Conservation (phyloP, 2,888 invertebrate species). For the Flabesymbios commensalis region DNA sequence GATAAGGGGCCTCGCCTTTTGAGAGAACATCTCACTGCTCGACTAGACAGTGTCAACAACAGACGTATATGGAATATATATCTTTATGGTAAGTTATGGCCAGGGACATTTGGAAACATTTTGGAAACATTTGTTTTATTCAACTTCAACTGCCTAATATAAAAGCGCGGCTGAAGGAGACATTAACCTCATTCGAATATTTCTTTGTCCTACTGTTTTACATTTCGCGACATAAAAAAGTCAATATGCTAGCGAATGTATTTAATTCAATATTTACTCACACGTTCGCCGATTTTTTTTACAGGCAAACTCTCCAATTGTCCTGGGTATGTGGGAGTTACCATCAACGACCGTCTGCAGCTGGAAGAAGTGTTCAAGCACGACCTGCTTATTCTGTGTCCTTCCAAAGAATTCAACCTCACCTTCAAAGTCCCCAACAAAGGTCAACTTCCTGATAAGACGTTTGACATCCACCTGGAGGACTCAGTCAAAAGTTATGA, state of each 20-base stretch:
- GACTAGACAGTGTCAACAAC: conserved; percentile 17
- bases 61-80: conserved; percentile 32
- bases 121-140: too few species aligned
- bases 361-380: conserved; percentile 38
- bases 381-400: conserved; percentile 52
- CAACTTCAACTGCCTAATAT: too few species aligned
- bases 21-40: conserved; percentile 25
- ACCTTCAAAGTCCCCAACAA: conserved; percentile 42
- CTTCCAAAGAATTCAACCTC: conserved; percentile 46
- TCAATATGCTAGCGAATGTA: too few species aligned
- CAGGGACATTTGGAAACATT: too few species aligned
- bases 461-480: conserved; percentile 31
- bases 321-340: conserved; percentile 48
- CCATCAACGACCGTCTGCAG: conserved; percentile 30
- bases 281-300: too few species aligned
- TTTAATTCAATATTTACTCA: too few species aligned
- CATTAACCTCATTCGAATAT: too few species aligned
- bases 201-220: too few species aligned
- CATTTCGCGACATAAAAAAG: too few species aligned
- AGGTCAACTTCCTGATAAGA: conserved; percentile 30
- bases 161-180: too few species aligned
- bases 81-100: conserved; percentile 23
- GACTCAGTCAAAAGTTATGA: conserved; percentile 28
- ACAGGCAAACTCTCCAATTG: conserved; percentile 44
- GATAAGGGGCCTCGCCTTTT: conserved; percentile 28